These are phyloP conservation scores for Poecilia gillii DNA, from an alignment of 2,797 vertebrate species.

Conservation along the genomic window DNA sequence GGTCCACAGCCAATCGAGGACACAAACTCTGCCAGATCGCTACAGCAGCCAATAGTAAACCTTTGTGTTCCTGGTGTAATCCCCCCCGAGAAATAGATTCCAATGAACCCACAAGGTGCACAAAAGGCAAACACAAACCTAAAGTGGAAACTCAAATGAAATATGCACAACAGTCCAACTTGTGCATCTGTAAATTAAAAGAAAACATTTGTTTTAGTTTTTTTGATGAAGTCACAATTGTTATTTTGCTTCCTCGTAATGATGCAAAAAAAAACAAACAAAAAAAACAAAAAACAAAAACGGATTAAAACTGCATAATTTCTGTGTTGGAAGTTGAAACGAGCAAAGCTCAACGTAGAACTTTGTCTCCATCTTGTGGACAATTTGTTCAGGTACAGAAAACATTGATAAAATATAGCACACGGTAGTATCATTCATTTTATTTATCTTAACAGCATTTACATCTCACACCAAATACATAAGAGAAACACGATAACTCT, in stretches of 20 bases:
- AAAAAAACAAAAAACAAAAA: too few relatives aligned
- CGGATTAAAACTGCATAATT: too few relatives aligned
- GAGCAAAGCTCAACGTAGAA: not conserved
- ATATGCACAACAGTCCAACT: not conserved
- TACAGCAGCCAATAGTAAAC: slow-evolving; percentile 62
- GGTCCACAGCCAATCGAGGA: slow-evolving; percentile 61
- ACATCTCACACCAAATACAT: not conserved
- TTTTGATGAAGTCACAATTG: not conserved
- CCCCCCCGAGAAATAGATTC: not conserved
- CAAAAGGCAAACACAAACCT: not conserved
- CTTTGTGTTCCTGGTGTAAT: slow-evolving; percentile 39
- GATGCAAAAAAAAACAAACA: not conserved
- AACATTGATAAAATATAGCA: not conserved
- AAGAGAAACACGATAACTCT: not conserved
- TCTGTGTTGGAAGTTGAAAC: not conserved
- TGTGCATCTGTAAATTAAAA: not conserved
- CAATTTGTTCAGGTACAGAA: not conserved
- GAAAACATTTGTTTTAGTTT: not conserved
- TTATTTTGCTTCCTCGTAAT: not conserved
- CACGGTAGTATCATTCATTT: not conserved
- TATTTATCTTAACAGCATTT: not conserved
- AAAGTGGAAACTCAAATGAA: not conserved
- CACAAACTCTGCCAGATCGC: slow-evolving; percentile 45
- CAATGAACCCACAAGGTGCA: not conserved
- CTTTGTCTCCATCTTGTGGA: slow-evolving; percentile 59